These are phyloP conservation scores for Hydrocynus forskahlii DNA, from an alignment of 2,797 vertebrate species.

Conservation along the genomic window DNA sequence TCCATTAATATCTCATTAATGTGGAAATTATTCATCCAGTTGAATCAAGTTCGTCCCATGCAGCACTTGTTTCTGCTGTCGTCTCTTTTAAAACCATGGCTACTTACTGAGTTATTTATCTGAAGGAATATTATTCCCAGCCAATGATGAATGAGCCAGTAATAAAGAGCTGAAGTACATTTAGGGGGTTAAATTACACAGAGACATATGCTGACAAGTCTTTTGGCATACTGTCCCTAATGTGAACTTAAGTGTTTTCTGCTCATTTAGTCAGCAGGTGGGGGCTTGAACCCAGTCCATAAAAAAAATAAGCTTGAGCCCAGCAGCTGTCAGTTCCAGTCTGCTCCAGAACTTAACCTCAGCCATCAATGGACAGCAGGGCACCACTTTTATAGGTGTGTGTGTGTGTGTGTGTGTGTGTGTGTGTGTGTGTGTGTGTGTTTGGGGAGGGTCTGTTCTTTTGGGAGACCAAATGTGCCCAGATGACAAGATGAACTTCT, in stretches of 20 bases:
- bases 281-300: slow-evolving; percentile 19
- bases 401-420: slow-evolving; percentile 12
- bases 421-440: no score
- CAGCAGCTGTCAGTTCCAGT: slow-evolving; percentile 43
- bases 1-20: no score
- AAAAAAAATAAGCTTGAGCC: not conserved
- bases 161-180: not conserved
- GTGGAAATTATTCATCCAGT: no score
- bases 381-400: slow-evolving; percentile 37
- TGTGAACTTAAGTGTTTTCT: slow-evolving; percentile 8
- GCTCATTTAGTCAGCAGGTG: slow-evolving; percentile 28
- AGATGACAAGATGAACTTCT: not conserved
- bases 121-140: no score
- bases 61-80: no score
- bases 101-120: no score
- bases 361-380: not conserved
- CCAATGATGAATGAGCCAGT: no score
- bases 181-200: not conserved
- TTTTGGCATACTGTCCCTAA: slow-evolving; percentile 31
- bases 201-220: slow-evolving; percentile 28
- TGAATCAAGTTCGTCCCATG: no score
- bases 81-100: no score
- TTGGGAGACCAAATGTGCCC: not conserved
- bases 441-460: no score
- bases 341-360: slow-evolving; percentile 39